phyloP scores from a whole-genome alignment of 2,113 vertebrate genomes.

The Struthio camelus region DNA sequence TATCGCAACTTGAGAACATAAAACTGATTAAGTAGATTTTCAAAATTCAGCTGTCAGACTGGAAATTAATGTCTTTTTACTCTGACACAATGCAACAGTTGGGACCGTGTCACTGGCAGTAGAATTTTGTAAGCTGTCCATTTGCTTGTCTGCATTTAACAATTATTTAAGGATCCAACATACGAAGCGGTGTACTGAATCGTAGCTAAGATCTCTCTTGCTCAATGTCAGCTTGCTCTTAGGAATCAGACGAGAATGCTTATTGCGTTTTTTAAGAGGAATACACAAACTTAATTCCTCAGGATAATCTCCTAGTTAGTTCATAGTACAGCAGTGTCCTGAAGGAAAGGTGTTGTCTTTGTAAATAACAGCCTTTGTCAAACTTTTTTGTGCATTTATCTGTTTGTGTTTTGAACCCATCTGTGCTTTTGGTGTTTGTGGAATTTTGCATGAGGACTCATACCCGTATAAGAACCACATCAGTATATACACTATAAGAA shows the following conservation, averaged over 20 bases:
- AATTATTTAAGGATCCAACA: background rate
- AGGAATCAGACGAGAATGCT: accelerated
- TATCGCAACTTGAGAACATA: background rate
- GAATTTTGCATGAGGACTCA: background rate
- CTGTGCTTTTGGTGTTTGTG: accelerated
- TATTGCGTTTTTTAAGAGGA: background rate
- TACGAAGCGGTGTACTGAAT: background rate
- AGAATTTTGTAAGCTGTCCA: background rate
- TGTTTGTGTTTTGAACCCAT: background rate
- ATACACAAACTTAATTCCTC: too few species aligned
- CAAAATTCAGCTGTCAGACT: background rate
- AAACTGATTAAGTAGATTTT: background rate
- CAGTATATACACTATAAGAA: too few species aligned
- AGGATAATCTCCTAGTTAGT: background rate
- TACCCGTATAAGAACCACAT: background rate
- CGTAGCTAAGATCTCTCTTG: background rate
- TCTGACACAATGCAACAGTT: background rate
- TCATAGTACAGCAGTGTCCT: background rate
- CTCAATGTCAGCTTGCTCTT: background rate
- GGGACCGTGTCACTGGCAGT: background rate
- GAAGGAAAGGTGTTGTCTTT: background rate
- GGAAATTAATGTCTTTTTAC: background rate
- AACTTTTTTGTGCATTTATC: background rate
- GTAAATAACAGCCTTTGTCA: background rate
- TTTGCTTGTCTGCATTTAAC: background rate